Evolutionary conservation across 2,113 vertebrate species (phyloP).

Genomic region (Pheucticus melanocephalus): DNA sequence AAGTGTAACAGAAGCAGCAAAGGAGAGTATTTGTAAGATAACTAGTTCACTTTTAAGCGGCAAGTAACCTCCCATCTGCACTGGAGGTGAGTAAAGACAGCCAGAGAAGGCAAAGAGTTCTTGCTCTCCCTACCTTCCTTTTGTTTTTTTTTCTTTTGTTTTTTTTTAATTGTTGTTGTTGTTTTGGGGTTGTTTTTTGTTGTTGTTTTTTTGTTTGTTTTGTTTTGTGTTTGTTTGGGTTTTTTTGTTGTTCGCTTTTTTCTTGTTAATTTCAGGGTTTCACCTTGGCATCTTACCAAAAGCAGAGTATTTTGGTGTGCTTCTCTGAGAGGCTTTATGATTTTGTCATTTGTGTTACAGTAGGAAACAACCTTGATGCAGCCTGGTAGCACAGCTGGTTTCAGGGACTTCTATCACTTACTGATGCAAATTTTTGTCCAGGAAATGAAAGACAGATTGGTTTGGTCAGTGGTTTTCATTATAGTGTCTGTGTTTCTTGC

Average conservation of each 20-base stretch:
- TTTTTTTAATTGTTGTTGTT: neutral
- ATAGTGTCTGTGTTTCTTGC: neutral
- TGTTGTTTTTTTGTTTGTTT: neutral
- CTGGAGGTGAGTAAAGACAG: neutral
- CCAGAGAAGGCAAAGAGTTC: neutral
- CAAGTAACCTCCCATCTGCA: neutral
- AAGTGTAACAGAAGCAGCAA: neutral
- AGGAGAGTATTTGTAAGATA: neutral
- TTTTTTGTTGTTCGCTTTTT: neutral
- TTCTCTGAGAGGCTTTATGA: neutral
- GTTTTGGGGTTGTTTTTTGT: too few species aligned
- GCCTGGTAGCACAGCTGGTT: neutral
- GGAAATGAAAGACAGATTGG: neutral
- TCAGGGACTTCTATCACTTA: neutral
- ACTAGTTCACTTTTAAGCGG: neutral
- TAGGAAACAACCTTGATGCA: neutral
- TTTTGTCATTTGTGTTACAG: neutral
- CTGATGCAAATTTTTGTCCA: neutral
- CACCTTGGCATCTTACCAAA: neutral
- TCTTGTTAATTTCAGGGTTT: neutral
- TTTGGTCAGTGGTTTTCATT: neutral
- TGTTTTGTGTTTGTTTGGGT: neutral
- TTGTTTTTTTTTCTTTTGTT: too few species aligned
- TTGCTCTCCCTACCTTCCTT: accelerated
- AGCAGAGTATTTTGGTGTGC: neutral